Base-by-base conservation (phyloP, 64 coral and sea anemone species). In the Acropora yongei region DNA sequence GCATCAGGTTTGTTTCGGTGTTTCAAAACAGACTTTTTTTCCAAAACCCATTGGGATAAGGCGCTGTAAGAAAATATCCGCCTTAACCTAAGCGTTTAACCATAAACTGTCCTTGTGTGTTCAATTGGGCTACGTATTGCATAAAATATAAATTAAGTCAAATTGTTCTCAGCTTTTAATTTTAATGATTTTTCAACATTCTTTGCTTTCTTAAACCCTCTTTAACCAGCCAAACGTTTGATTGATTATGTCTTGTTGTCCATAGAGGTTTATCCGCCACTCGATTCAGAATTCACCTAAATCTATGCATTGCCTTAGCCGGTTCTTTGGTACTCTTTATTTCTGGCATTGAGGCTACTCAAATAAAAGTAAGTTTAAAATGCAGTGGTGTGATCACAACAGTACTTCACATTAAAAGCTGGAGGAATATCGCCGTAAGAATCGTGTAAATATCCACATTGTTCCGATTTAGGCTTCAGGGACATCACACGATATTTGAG, bases 251-350 rank as follows among this genome's bases (percentile, higher is more conserved):
- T 6, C n/a, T 12, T 17, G 20, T 71, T 85, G 51, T 55, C 5
- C 51, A 8, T 65, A 85, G 82, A 11, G 49, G 17, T 63, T 72
- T 85, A 85, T 85, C 82, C 4, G 65, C 45, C 4, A 30, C 49
- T 17, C 82, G 82, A 71, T 85, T 71, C 65, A 42, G 82, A 48
- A 85, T 85, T 20, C 82, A 85, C 47, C 61, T 85, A 1, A 68
- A 85, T 85, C 63, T 85, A 6, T 85, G 82, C 19, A 68, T 49
- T 48, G 61, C 65, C 14, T 49, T 85, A 49, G 82, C 44, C 41
- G 82, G 14, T 47, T 14, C 82, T 9, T 57, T 47, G 42, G 20
- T 71, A 44, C 11, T 85, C 69, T 85, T 85, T 85, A 13, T 85
- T 18, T 8, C 63, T 49, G 82, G 82, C 11, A 69, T 85, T 49